Base-by-base conservation (phyloP, 92 coral and sea anemone genomes). In the Porites divaricata region DNA sequence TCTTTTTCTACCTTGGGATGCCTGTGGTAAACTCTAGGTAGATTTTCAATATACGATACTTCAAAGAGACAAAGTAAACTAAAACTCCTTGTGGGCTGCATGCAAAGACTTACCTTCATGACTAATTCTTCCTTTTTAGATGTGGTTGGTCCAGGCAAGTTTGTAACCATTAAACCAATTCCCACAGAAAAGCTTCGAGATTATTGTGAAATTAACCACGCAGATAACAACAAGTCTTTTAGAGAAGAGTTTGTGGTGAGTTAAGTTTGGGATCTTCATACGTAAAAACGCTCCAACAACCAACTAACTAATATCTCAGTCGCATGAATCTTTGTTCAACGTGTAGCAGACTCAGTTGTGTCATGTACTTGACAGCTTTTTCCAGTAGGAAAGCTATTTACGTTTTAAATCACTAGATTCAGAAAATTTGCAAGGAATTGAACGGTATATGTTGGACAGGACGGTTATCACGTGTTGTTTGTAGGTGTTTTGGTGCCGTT, bases 211-310 rank as follows among this genome's bases (percentile, higher is more conserved):
- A 83, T 89, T 70, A 86, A 89, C 84, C 99, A 95, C 62, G 81
- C 87, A 11, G 94, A 94, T 49, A 79, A 69, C 48, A 96, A 96
- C 82, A 95, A 92, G 83, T 79, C 94, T 8, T 96, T 96, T 56
- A 79, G 85, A 52, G 99, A 96, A 52, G 99, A 96, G 75, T 96
- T 96, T 79, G 77, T 92, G 95, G 99, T 96, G 86, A 59, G 90
- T 80, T n/a, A 17, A 13, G 17, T 51, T 17, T 10, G 58, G 15
- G 2, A 53, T 53, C 15, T 53, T 53, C 15, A 9, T 53, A 53
- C 45, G 4, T 35, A 6, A 35, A 35, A 0, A 35, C 45, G 45
- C 5, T 35, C 45, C 45, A 35, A 35, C 45, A 35, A 35, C 45
- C 45, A 35, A 4, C 45, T 35, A 35, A 35, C 45, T 35, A 35